These are phyloP conservation scores for Leptinotarsa rubiginosa DNA, from an alignment of 2,888 invertebrate genomes.

Conservation along the genomic window DNA sequence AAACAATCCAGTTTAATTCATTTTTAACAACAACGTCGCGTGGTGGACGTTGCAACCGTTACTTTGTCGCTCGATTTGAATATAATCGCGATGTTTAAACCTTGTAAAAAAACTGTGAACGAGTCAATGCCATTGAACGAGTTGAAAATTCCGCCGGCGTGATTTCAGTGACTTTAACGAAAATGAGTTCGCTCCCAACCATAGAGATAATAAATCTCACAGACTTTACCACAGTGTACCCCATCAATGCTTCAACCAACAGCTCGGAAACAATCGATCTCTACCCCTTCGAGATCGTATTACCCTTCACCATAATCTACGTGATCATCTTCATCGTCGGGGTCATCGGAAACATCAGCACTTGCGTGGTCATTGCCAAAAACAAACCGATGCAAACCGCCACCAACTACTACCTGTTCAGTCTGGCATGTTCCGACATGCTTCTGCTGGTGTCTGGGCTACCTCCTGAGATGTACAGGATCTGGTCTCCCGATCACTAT, in stretches of 20 bases:
- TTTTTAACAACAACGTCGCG: constrained; percentile 32
- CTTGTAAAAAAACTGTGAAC: background rate
- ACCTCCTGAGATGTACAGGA: constrained; percentile 84
- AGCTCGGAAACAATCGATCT: constrained; percentile 29
- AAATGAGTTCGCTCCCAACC: constrained; percentile 25
- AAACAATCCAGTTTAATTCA: constrained; percentile 37
- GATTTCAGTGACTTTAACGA: background rate
- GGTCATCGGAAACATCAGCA: constrained; percentile 83
- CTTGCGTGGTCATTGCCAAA: constrained; percentile 87
- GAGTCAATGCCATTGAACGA: constrained; percentile 1
- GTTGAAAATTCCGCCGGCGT: background rate
- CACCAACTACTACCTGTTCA: constrained; percentile 86
- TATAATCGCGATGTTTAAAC: background rate
- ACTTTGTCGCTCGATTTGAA: background rate
- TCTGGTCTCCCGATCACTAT: constrained; percentile 83
- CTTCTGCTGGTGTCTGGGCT: constrained; percentile 83
- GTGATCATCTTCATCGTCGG: constrained; percentile 81
- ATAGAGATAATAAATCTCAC: constrained; percentile 20
- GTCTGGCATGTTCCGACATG: constrained; percentile 86
- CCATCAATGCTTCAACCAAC: constrained; percentile 1
- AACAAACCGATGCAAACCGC: constrained; percentile 89
- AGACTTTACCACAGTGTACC: constrained; percentile 17
- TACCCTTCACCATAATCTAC: constrained; percentile 82
- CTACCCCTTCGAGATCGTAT: constrained; percentile 72
- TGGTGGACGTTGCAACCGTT: background rate